These are phyloP conservation scores for Brachionus asplanchnoidis DNA, from an alignment of 1,140 invertebrate genomes.

Conservation along the genomic window DNA sequence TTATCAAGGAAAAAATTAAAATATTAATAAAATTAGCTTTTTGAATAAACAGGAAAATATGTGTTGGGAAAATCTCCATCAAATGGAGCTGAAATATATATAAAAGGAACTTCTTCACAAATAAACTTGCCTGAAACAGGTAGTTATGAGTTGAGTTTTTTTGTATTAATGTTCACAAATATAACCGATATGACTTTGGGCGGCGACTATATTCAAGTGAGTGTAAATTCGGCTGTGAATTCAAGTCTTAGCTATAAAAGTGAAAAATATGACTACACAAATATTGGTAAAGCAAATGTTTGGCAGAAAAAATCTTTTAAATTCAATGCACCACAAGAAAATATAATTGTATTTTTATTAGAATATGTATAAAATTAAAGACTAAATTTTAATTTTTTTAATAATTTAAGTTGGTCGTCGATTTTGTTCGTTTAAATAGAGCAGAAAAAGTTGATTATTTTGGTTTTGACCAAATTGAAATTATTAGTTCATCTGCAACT, in stretches of 20 bases:
- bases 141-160: not conserved
- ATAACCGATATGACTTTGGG: not conserved
- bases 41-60: not conserved
- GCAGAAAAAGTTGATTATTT: not conserved
- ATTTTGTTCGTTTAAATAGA: not conserved
- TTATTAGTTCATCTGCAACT: not conserved
- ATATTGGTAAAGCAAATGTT: not conserved
- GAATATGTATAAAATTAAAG: not conserved
- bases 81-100: not conserved
- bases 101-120: not conserved
- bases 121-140: not conserved
- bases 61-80: not conserved
- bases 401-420: not conserved
- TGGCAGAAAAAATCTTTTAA: not conserved
- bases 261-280: not conserved
- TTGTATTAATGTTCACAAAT: not conserved
- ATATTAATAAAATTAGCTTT: not conserved
- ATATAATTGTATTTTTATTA: not conserved
- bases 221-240: not conserved
- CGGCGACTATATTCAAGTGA: not conserved
- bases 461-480: conserved; percentile 4
- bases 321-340: not conserved
- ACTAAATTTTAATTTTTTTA: not conserved
- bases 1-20: not conserved
- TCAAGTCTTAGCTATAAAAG: not conserved